Base-by-base conservation (phyloP, 1,140 invertebrate species). In the Drosophila dunni region DNA sequence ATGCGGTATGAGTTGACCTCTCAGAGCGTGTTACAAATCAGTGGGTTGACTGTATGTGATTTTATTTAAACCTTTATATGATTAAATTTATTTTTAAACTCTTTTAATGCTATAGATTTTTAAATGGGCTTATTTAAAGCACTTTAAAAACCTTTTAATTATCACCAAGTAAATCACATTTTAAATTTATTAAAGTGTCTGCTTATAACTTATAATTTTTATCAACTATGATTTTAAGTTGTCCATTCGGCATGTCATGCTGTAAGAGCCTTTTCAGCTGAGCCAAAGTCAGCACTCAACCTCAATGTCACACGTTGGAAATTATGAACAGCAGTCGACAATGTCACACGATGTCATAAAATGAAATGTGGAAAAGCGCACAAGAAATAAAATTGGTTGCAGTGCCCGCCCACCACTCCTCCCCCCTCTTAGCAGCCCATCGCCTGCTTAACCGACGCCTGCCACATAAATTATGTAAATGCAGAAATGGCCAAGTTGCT, bases 391-490 rank as follows among this genome's bases (percentile, higher is more conserved):
- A 78, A 78, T 65, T 61, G 75, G 54, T 40, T 77, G 70, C 71
- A 70, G 65, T 20, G 15, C 15, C 51, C 33, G 11, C 24, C 13
- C 6, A 4, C 50, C 11, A 1, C 42, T 45, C 42, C 11, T 0
- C 9, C 36, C 46, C 10, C 24, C 29, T 6, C 45, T 29, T 24
- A 36, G 2, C 9, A 13, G 48, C 44, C 54, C 44, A 5, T 2
- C 24, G 24, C 24, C 24, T 29, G 24, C 17, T 29, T 29, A 48
- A 13, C 45, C 17, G 42, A 15, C 56, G 63, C 15, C 63, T 15
- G 54, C 11, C 70, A 33, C 66, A 88, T 89, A 88, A 88, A 88
- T 89, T 88, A 88, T 88, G 84, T 80, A 78, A 88, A 88, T 89
- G 63, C 84, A 53, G 48, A 54, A 29, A 62, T 45, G 68, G 54